phyloP scores from a whole-genome alignment of 2,888 invertebrate species.

The Tetanocera ferruginea region DNA sequence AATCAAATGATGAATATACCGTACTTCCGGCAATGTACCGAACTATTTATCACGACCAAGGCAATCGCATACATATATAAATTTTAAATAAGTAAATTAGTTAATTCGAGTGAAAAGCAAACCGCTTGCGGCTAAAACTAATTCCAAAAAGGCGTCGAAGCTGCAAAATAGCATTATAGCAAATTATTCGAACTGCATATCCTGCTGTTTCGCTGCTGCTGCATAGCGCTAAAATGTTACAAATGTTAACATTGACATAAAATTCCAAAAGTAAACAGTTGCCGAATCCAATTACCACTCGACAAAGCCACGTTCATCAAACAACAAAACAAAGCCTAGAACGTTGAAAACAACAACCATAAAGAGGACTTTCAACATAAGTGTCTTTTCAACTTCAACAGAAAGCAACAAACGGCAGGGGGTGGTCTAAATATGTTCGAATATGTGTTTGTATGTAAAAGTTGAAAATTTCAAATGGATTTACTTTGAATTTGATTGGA shows the following conservation, averaged over 20 bases:
- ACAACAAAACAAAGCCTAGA: not conserved
- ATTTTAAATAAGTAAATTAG: slow-evolving; percentile 42
- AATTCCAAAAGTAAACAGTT: slow-evolving; percentile 12
- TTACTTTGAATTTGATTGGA: slow-evolving; percentile 17
- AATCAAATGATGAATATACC: not conserved
- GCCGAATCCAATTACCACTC: slow-evolving; percentile 31
- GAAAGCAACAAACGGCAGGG: not conserved
- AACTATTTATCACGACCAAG: slow-evolving; percentile 22
- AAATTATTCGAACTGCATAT: not conserved
- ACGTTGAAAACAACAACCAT: slow-evolving; percentile 6
- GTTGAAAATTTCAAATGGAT: slow-evolving; percentile 20
- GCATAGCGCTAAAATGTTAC: not conserved
- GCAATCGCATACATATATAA: too few species aligned
- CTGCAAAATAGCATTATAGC: slow-evolving; percentile 22
- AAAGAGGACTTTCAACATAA: slow-evolving; percentile 13
- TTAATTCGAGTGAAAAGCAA: slow-evolving; percentile 39
- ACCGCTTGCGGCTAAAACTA: slow-evolving; percentile 38
- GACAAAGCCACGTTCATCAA: slow-evolving; percentile 16
- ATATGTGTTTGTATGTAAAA: not conserved
- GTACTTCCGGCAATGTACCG: not conserved
- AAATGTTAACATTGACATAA: not conserved
- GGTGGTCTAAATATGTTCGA: slow-evolving; percentile 27
- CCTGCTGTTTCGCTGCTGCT: slow-evolving; percentile 21
- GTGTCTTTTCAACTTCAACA: slow-evolving; percentile 6
- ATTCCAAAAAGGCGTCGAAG: slow-evolving; percentile 28